Base-by-base conservation (phyloP, 2,113 vertebrate genomes). In the Takifugu bimaculatus region DNA sequence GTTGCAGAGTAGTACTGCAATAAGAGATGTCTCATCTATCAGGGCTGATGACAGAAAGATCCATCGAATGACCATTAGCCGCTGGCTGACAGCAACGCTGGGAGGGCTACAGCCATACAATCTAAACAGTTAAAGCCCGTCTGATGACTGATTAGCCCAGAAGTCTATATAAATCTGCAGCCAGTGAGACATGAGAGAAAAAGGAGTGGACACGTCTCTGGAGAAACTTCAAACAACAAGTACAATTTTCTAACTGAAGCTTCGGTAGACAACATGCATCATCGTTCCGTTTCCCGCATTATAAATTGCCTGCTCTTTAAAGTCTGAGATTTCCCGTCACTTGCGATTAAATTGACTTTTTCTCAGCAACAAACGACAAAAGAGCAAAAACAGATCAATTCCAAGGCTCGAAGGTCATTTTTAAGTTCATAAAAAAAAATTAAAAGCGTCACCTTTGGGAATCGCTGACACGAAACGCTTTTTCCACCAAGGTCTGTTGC, bases 401-500 rank as follows among this genome's bases (percentile, higher is more conserved):
- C 48, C 60, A 52, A 72, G 67, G 35, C 35, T 6, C n/a, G 12
- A 55, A 61, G 26, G 56, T 60, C 6, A 60, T 65, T 68, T 75
- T 53, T 62, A 26, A 63, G 35, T 63, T 73, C 26, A 50, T 63
- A 29, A 53, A 74, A 60, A 58, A n/a, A 13, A 26, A 57, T 25
- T 48, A 26, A 42, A 60, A 65, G 49, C 50, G 54, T 56, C 42
- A 98, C 97, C 96, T 97, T 98, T 99, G 70, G 96, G 97, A 91
- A 99, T 99, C 58, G 97, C 96, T 61, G 96, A 95, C 65, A 93
- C 95, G 83, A 99, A 99, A 63, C 96, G 96, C 50, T 98, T 99
- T 86, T 94, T 96, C 96, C 96, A 99, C 96, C 97, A 99, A 2
- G 97, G 95, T 82, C 89, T 93, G 92, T 95, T 98, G 55, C 96